Conservation (phyloP, 2,888 invertebrate species). For the Agrotis segetum region DNA sequence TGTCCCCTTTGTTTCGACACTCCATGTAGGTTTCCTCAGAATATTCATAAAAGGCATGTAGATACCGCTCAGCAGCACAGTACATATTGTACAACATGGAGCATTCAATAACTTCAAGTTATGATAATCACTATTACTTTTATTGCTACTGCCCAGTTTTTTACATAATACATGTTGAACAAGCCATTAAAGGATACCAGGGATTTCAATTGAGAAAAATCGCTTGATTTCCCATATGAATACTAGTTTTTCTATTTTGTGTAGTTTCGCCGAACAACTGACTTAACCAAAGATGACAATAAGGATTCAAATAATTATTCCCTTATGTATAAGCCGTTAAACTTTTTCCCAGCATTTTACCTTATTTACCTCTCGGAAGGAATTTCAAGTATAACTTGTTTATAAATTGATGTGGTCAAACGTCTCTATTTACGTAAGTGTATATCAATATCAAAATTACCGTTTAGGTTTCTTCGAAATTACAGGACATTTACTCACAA, state of each 20-base stretch:
- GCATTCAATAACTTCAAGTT: slow-evolving; percentile 58
- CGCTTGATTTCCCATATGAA: slow-evolving; percentile 1
- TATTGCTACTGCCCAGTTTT: slow-evolving; percentile 39
- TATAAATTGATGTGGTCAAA: no score
- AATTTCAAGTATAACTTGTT: no score
- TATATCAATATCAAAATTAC: no score
- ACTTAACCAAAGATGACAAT: background rate
- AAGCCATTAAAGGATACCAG: slow-evolving; percentile 29
- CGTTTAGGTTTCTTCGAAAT: no score
- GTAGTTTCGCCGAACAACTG: background rate
- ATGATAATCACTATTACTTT: slow-evolving; percentile 51
- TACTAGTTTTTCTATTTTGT: background rate
- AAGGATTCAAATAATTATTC: background rate
- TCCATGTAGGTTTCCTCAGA: slow-evolving; percentile 23
- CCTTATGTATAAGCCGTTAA: no score
- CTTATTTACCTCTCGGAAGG: no score
- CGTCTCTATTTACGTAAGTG: no score
- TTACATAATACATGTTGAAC: slow-evolving; percentile 24
- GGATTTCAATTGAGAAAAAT: background rate
- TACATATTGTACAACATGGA: slow-evolving; percentile 29
- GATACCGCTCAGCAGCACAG: slow-evolving; percentile 21
- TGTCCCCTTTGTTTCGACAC: background rate
- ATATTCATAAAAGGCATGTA: slow-evolving; percentile 54
- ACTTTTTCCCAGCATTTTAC: no score
- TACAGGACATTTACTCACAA: no score